Evolutionary conservation across 2,888 invertebrate genomes (phyloP).

Genomic region (Steinernema hermaphroditum): DNA sequence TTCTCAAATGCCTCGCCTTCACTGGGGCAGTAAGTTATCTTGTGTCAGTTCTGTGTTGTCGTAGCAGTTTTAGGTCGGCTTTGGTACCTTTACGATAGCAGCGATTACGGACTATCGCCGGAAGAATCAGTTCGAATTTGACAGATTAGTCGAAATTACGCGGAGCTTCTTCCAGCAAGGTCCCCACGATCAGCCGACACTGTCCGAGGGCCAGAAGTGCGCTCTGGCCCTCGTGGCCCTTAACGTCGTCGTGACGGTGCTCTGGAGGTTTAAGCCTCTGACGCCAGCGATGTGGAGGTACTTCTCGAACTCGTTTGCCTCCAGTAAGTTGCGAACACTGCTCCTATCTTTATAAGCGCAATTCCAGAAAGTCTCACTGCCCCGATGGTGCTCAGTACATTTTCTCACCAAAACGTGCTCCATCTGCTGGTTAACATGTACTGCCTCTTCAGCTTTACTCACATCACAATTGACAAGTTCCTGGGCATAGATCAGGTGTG

Average conservation of each 20-base stretch:
- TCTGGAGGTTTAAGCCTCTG: constrained; percentile 41
- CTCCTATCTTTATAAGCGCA: background rate
- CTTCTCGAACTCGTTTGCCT: constrained; percentile 62
- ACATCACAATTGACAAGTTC: constrained; percentile 62
- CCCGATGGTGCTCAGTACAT: constrained; percentile 90
- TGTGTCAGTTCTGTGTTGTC: constrained; percentile 16
- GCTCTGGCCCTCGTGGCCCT: constrained; percentile 37
- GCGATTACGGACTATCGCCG: constrained; percentile 14
- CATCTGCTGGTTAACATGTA: constrained; percentile 94
- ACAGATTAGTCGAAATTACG: no score
- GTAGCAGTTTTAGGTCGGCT: constrained; percentile 28
- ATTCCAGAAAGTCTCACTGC: constrained; percentile 75
- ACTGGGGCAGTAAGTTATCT: constrained; percentile 46
- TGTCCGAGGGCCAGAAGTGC: constrained; percentile 48
- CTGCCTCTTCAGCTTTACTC: constrained; percentile 83
- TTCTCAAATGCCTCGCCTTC: constrained; percentile 46
- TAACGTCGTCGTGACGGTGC: background rate
- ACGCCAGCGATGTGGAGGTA: constrained; percentile 58
- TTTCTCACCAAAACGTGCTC: constrained; percentile 84
- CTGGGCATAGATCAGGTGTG: constrained; percentile 52
- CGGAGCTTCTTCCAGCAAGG: background rate
- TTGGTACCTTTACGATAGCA: constrained; percentile 30
- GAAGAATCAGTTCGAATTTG: background rate
- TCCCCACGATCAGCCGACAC: background rate
- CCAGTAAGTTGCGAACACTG: constrained; percentile 45